Evolutionary conservation across 30 jellyfish, hydroid and myxozoan genomes (phyloP), one percentile per base, ranked within the genome.

Genomic region (Aurelia coerulea): DNA sequence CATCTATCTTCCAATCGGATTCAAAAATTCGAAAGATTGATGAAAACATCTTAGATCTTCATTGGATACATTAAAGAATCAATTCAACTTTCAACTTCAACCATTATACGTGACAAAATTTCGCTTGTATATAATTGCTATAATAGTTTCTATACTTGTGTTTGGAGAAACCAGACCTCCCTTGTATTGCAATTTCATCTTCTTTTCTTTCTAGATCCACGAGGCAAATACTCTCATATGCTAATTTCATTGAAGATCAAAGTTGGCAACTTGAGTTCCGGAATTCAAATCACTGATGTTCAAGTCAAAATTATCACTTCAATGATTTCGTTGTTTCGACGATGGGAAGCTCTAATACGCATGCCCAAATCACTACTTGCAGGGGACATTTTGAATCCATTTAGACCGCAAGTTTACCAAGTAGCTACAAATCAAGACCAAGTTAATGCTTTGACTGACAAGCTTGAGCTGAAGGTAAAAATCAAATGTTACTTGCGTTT

Each of bases 381-480:
- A 5, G 66, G 76, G 14, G 98, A 93, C 54, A 75, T 93, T 10
- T 62, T 93, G 53, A 73, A 65, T n/a, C 98, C 98, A 37, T 93
- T 93, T 53, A 75, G 98, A 46, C 70, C 83, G 16, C 69, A 83
- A 16, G 95, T 95, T 16, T 93, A 19, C 80, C 86, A 76, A 17
- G 12, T 76, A 33, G 68, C 79, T 7, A 73, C 78, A 3, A 32
- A 76, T 10, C 23, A 14, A 31, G 54, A 65, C 42, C 71, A 56
- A 81, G 59, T 35, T 41, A 68, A 59, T 1, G 13, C 23, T 0
- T 14, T 80, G 58, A 19, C 58, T 17, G 62, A 31, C 41, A 65
- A 89, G 19, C 80, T 89, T 11, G 70, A 42, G 65, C n/a, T 17
- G 16, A 58, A 23, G 65, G 65, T 74, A 54, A 9, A 23, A 23